Percentiles rank a stretch among this genome's conserved stretches.
Evolutionary conservation across 2,113 vertebrate species (phyloP).

Genomic region (Chloebia gouldiae): DNA sequence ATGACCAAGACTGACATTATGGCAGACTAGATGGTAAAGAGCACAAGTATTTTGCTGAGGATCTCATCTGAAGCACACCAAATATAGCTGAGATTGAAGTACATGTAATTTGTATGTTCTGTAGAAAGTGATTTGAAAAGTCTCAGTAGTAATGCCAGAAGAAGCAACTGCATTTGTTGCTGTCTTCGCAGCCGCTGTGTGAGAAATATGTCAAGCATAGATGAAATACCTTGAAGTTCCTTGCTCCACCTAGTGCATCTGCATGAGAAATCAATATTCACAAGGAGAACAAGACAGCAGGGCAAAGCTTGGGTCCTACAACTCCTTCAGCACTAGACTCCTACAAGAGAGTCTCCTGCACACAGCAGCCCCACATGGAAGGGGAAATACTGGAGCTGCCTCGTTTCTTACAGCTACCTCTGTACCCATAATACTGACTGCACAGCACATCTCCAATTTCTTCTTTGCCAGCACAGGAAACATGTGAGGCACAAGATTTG

Average conservation of each 20-base stretch:
- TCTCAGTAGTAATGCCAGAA: not conserved
- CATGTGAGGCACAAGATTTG: not conserved
- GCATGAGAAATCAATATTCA: not conserved
- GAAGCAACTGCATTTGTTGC: not conserved
- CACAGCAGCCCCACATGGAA: rapidly evolving
- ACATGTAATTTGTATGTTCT: not conserved
- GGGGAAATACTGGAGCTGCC: not conserved
- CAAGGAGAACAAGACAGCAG: not conserved
- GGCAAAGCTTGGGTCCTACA: not conserved
- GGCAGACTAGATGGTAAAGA: not conserved
- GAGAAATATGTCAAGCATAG: not conserved
- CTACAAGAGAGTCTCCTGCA: not conserved
- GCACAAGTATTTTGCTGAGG: not conserved
- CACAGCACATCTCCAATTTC: not conserved
- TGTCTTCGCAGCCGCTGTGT: not conserved
- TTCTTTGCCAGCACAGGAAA: not conserved
- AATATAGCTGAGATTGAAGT: not conserved
- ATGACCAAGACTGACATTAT: not conserved
- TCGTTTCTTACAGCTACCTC: not conserved
- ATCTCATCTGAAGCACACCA: not conserved
- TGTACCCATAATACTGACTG: not conserved
- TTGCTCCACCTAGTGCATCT: not conserved
- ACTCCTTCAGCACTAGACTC: not conserved
- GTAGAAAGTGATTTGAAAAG: not conserved
- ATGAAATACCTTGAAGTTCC: not conserved